Evolutionary conservation across 2,797 vertebrate genomes (phyloP), one percentile per base, ranked within the genome.

Genomic region (Hoplostethus mediterraneus): DNA sequence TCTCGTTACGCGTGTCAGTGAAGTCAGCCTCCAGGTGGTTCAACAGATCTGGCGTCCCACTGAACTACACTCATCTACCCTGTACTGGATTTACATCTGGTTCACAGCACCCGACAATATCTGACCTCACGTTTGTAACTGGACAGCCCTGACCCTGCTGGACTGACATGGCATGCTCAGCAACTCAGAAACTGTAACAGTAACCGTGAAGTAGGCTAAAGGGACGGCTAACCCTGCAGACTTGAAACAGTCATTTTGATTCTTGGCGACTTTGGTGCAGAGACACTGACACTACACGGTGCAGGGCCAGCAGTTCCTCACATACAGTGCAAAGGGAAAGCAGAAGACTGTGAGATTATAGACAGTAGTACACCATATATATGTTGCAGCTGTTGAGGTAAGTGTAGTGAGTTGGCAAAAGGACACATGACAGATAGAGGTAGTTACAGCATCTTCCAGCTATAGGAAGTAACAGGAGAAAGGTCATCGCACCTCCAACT

Each of bases 401-500:
- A 16, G 53, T 33, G 30, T 33, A 30, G 9, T 33, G 36, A 16
- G 2, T 5, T 2, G 30, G 30, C 53, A 17, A 57, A 40, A 17
- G 33, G n/a, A 36, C 7, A 40, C 2, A 11, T 17, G 31, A 11
- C 21, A 55, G 21, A 36, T 2, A n/a, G 47, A 55, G 21, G n/a
- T 2, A n/a, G 47, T 28, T 45, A 3, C 48, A 25, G 36, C 36
- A 8, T 56, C 17, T 57, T 51, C 21, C 13, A 21, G 56, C 49
- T 40, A 13, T 17, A 42, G 28, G 17, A 63, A 56, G 16, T 28
- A 42, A 30, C 10, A 54, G 54, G 30, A 54, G 44, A 53, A 45
- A 66, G 38, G 31, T 56, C 14, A 59, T 40, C n/a, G 31, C 53
- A 45, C 16, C 42, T 53, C 25, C 64, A 59, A 10, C 13, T 59